Base-by-base conservation (phyloP, 2,113 vertebrate species). In the Microtus montanus region DNA sequence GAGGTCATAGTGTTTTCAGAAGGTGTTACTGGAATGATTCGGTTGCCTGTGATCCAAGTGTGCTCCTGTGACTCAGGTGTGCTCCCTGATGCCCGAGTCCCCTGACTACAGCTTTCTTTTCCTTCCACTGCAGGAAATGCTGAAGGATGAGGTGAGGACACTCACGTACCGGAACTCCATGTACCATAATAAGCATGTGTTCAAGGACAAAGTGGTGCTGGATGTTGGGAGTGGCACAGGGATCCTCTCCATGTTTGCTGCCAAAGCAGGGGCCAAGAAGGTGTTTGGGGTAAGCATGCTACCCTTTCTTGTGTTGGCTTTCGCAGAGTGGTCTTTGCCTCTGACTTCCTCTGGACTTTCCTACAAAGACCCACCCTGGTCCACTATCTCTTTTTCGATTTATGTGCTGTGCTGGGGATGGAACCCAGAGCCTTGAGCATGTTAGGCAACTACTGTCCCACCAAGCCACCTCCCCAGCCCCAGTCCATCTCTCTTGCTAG, bases 181-280 rank as follows among this genome's bases (percentile, higher is more conserved):
- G 99, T 99, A 99, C 98, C 99, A 99, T 98, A 99, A 99, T 98
- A 99, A 99, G 95, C 99, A 99, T 8, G 98, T 99, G 97, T 99
- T 99, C 98, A 99, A 99, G 98, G 99, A 99, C 98, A 99, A 99
- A 96, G 98, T 99, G 54, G 99, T 99, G 91, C 97, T 99, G 96
- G 99, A 99, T 4, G 99, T 99, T n/a, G 99, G 99, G 54, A 99
- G 99, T n/a, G 99, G 99, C 54, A 99, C 99, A 0, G 99, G 99
- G 74, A 99, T 99, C 97, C 99, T 99, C 61, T 99, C 99, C 94
- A 99, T 99, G 99, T 99, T 99, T 82, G 99, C 99, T 20, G 99
- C 99, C 95, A 99, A 99, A 97, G 99, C 99, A 1, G 99, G 99
- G 92, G 99, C 99, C 61, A 99, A 99, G 98, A 99, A 99, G 61